A percentile compares a stretch with the other conserved stretches of the same genome.
Conservation (phyloP, 2,888 invertebrate species). For the Synergus itoensis region DNA sequence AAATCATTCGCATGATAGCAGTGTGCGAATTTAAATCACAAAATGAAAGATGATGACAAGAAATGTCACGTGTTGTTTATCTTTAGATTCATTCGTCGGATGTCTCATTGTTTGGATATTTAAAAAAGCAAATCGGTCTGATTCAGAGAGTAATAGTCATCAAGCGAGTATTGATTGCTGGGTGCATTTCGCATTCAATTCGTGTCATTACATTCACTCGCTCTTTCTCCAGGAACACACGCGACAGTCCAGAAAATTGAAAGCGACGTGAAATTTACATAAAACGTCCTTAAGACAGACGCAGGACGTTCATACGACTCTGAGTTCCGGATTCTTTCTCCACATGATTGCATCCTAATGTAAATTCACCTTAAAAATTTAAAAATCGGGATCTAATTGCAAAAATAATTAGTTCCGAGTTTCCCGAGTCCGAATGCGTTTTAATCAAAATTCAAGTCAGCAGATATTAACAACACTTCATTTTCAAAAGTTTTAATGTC, state of each 20-base stretch:
- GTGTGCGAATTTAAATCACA: neutral
- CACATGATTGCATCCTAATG: conserved; percentile 43
- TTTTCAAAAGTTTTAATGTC: neutral
- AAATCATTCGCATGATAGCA: neutral
- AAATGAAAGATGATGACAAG: neutral
- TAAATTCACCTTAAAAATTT: neutral
- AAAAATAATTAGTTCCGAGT: neutral
- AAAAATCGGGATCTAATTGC: neutral
- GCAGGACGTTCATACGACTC: neutral
- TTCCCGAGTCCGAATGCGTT: neutral
- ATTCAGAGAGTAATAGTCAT: conserved; percentile 10
- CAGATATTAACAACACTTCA: neutral
- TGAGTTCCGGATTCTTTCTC: conserved; percentile 39
- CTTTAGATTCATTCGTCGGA: neutral
- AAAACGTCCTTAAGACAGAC: conserved; percentile 39
- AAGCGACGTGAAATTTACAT: conserved; percentile 47
- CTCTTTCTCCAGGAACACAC: conserved; percentile 44
- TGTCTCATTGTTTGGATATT: conserved; percentile 14
- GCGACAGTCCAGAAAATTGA: conserved; percentile 46
- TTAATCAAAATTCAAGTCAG: neutral
- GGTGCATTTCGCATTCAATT: conserved; percentile 39
- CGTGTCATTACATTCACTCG: conserved; percentile 17
- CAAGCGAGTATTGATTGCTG: conserved; percentile 5
- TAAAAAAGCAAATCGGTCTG: neutral
- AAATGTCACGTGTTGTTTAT: conserved; percentile 12